Conservation (phyloP, 2,888 invertebrate species). For the Pantelozetes paolii region DNA sequence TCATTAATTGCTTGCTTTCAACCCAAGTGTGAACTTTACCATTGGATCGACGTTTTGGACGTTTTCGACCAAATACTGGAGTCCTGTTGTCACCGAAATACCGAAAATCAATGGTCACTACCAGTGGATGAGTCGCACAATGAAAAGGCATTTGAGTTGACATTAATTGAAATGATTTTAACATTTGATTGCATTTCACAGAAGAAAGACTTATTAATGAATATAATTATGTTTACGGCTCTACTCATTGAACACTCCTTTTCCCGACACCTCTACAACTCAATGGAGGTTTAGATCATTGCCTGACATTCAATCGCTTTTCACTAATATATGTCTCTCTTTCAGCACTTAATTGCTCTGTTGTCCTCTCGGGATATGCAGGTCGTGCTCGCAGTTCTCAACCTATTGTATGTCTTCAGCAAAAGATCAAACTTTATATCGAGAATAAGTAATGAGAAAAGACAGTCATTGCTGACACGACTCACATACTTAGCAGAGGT, state of each 20-base stretch:
- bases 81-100: conserved; percentile 63
- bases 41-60: conserved; percentile 79
- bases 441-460: conserved; percentile 63
- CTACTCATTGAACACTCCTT: conserved; percentile 80
- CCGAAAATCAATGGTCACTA: conserved; percentile 65
- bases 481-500: conserved; percentile 75
- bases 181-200: conserved; percentile 50
- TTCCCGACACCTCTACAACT: conserved; percentile 77
- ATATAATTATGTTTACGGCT: conserved; percentile 74
- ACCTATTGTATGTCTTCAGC: conserved; percentile 80
- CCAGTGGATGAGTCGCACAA: conserved; percentile 67
- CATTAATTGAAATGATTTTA: conserved; percentile 3
- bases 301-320: not conserved
- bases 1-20: conserved; percentile 20
- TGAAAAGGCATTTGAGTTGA: conserved; percentile 54
- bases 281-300: conserved; percentile 61
- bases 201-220: conserved; percentile 67
- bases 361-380: conserved; percentile 75
- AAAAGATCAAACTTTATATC: conserved; percentile 81
- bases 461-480: conserved; percentile 66
- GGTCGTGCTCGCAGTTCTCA: conserved; percentile 74
- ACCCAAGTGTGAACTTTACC: conserved; percentile 66
- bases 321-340: not conserved
- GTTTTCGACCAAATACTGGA: conserved; percentile 59
- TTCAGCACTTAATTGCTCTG: conserved; percentile 66